Conservation (phyloP, 2,113 vertebrate genomes). For the Scatophagus argus region DNA sequence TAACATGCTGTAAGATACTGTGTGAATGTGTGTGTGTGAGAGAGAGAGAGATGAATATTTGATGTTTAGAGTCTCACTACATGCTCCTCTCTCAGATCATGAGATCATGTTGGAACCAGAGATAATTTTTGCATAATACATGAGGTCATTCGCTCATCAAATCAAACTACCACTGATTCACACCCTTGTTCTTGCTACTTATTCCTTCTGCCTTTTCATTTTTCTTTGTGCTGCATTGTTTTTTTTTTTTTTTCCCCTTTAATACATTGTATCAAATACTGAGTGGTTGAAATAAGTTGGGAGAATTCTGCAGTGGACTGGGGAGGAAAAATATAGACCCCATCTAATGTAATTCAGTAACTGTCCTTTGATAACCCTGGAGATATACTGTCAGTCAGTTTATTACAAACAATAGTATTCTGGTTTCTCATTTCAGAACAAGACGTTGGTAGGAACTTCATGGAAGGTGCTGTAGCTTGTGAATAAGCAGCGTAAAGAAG, state of each 20-base stretch:
- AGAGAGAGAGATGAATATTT: constrained; percentile 68
- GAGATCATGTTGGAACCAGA: constrained; percentile 71
- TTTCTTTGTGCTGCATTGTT: neutral
- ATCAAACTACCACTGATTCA: constrained; percentile 51
- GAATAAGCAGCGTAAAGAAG: neutral
- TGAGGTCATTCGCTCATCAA: constrained; percentile 66
- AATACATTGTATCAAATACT: constrained; percentile 10
- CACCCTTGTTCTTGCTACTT: constrained; percentile 7
- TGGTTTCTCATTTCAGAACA: neutral
- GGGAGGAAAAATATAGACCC: neutral
- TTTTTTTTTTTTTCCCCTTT: neutral
- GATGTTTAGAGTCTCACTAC: constrained; percentile 58
- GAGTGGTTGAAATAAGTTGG: constrained; percentile 13
- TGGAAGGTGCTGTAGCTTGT: neutral
- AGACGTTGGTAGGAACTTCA: neutral
- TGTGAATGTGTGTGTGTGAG: constrained; percentile 12
- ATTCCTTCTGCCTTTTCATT: neutral
- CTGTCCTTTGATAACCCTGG: neutral
- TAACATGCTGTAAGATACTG: constrained; percentile 34
- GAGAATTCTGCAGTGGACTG: neutral
- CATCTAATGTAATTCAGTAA: neutral
- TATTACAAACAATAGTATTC: neutral
- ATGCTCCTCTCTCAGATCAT: constrained; percentile 71
- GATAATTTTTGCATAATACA: constrained; percentile 69
- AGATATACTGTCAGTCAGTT: neutral